Evolutionary conservation across 2,888 invertebrate species (phyloP), one percentile per base, ranked within the genome.

Genomic region (Aphodius sticticus): DNA sequence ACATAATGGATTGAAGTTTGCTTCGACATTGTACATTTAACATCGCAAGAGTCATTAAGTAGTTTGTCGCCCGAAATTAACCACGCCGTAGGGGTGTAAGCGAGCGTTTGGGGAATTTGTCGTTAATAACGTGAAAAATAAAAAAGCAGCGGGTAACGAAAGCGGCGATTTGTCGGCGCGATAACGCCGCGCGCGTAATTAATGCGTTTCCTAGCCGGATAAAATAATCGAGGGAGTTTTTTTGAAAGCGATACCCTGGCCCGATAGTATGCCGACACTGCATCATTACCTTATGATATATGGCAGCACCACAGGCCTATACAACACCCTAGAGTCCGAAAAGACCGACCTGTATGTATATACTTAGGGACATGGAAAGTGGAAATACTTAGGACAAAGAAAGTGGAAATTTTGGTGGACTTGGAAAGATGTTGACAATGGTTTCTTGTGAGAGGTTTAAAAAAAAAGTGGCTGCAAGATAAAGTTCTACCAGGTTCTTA

Each of bases 271-370:
- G 85, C 79, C 85, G 86, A 87, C 86, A 86, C 86, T 86, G 85
- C 85, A 86, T 86, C 87, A 87, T 87, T 87, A 87, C 84, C 84
- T 87, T 87, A 87, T 87, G 87, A 87, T 87, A 86, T 86, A 87
- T 87, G 83, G 77, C 76, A 72, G 79, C 53, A 2, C 7, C 53
- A 53, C 53, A 53, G 53, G 53, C 53, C 53, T 53, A 53, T 12
- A 53, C 53, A 53, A 53, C 53, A 53, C 7, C 12, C 53, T 53
- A 53, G 9, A 53, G 53, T 12, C 53, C 53, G 7, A 53, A 5
- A 2, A 53, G 6, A 9, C 2, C 12, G 53, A 2, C 53, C 4
- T 9, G 4, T 12, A 53, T 26, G 26, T 26, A 26, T 26, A 26
- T 26, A 26, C 26, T 26, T 3, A 26, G 26, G 26, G 26, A 26